phyloP scores from a whole-genome alignment of 2,113 vertebrate genomes.

The Lutjanus erythropterus region DNA sequence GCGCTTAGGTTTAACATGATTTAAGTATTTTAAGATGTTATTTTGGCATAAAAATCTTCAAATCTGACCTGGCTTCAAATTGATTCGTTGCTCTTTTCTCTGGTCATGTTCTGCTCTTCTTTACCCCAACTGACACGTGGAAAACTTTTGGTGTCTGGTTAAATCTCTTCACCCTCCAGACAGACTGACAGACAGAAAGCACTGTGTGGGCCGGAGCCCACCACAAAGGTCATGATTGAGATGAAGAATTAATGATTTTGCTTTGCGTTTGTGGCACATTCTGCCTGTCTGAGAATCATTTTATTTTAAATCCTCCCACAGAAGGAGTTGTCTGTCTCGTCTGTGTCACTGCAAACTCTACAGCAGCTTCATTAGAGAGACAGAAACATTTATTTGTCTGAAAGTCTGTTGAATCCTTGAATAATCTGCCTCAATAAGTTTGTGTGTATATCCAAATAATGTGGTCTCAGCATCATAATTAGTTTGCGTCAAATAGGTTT shows the following conservation, averaged over 20 bases:
- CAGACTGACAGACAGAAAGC: neutral
- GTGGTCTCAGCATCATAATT: constrained; percentile 18
- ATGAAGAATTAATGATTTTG: constrained; percentile 42
- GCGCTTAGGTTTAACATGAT: too few relatives aligned
- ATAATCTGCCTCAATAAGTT: constrained; percentile 3
- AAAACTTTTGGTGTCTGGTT: constrained; percentile 16
- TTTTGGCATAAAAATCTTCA: neutral
- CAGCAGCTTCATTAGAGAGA: constrained; percentile 34
- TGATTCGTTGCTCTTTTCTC: constrained; percentile 25
- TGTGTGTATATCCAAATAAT: neutral
- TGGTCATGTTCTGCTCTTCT: neutral
- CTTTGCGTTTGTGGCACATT: constrained; percentile 29
- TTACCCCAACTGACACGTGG: neutral
- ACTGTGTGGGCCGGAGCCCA: constrained; percentile 14
- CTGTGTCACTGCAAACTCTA: constrained; percentile 14
- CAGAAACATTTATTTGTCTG: constrained; percentile 13
- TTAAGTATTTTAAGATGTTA: neutral
- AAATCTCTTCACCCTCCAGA: constrained; percentile 18
- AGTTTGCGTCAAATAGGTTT: neutral
- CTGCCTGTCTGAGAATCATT: constrained; percentile 20
- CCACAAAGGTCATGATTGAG: constrained; percentile 41
- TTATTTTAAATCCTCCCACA: constrained; percentile 40
- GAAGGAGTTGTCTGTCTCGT: constrained; percentile 12
- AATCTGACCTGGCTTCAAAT: constrained; percentile 7
- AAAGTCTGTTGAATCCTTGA: neutral